phyloP scores from a whole-genome alignment of 2,797 vertebrate species.

The Micrastur ruficollis region DNA sequence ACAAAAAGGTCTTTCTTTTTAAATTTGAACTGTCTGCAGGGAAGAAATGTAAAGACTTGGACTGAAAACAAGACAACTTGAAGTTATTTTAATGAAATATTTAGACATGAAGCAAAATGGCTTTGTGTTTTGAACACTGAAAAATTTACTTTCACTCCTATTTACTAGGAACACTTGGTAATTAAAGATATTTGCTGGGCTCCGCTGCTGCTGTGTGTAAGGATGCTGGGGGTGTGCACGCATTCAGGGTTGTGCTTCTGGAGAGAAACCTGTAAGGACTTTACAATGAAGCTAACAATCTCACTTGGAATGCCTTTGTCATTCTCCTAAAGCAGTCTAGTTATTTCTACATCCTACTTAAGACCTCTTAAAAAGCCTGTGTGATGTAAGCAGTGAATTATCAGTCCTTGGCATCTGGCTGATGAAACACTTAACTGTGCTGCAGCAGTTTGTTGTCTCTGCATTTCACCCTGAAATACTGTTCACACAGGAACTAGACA shows the following conservation, averaged over 20 bases:
- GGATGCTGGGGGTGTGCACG: background rate
- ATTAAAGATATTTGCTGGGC: background rate
- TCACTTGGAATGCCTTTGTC: background rate
- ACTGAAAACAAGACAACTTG: background rate
- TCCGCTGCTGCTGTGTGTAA: background rate
- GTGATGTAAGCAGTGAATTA: background rate
- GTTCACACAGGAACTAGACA: slow-evolving; percentile 73
- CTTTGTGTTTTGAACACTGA: background rate
- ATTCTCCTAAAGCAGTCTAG: background rate
- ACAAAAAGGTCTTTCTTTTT: background rate
- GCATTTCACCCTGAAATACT: background rate
- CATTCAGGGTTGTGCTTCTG: background rate
- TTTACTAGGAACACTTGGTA: background rate
- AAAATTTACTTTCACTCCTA: background rate
- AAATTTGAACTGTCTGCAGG: background rate
- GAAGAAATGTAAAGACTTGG: background rate
- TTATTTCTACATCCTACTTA: background rate
- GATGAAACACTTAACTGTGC: background rate
- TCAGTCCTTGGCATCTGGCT: background rate
- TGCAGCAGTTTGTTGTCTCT: background rate
- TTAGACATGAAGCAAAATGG: background rate
- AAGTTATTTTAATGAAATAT: background rate
- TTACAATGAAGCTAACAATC: background rate
- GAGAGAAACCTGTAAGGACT: background rate
- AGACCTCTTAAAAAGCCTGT: background rate